Base-by-base conservation (phyloP, 2,888 invertebrate species). In the Suillia variegata region DNA sequence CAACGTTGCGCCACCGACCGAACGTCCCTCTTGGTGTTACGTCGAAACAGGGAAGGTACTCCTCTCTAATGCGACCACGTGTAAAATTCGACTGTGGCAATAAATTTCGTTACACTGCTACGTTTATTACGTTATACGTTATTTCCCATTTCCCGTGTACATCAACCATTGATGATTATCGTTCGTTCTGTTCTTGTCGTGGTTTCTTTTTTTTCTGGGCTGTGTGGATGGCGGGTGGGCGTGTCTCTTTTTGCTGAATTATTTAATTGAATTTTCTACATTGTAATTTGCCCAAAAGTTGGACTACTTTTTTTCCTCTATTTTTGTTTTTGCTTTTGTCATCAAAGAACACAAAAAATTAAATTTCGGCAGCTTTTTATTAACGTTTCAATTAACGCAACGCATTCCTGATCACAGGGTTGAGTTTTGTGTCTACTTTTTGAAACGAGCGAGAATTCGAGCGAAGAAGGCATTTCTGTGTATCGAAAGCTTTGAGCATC, bases 261-360 rank as follows among this genome's bases (percentile, higher is more conserved):
- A 45, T 45, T 18, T 45, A 45, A 45, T 45, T 45, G 45, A 45
- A 20, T 45, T 45, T 45, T 45, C 45, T 45, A 45, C 45, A 45
- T 18, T 45, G 45, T 45, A 45, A 45, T 45, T 45, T 45, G 18
- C 45, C 4, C 13, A 18, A 13, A 45, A 45, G 38, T 38, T 13
- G 38, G n/a, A 4, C 4, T 13, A 38, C 38, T 38, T 38, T n/a
- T n/a, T n/a, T n/a, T 13, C n/a, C 38, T n/a, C n/a, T n/a, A 8
- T n/a, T 13, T 4, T n/a, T 13, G 13, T n/a, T n/a, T 31, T 31
- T 12, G 6, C 31, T 12, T 8, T 31, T 31, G 31, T 31, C 31
- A 31, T 6, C 12, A 6, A 31, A 12, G 31, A 12, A 8, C 6
- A 12, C 31, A n/a, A 5, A 10, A 26, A 26, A 6, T 5, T n/a